phyloP scores from a whole-genome alignment of 2,797 vertebrate species.

The Scyliorhinus canicula region DNA sequence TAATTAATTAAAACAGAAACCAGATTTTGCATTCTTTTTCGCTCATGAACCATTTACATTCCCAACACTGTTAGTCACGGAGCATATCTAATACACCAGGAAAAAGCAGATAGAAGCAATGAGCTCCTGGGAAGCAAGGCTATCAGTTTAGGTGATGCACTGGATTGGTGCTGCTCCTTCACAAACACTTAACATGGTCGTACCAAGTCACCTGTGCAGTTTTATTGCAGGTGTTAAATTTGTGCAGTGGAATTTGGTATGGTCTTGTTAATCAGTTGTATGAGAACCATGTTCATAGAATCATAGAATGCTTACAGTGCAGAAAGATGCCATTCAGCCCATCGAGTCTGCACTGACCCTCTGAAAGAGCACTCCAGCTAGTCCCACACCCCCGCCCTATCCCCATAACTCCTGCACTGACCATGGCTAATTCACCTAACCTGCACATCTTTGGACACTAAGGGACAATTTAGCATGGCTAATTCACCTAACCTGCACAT shows the following conservation, averaged over 20 bases:
- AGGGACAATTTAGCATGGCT: no score
- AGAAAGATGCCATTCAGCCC: no score
- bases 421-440: no score
- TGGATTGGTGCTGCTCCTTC: neutral
- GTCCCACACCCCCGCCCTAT: no score
- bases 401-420: no score
- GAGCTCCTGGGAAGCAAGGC: neutral
- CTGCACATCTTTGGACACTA: no score
- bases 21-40: neutral
- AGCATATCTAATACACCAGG: neutral
- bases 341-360: no score
- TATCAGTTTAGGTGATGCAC: neutral
- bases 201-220: no score
- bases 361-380: no score
- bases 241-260: neutral
- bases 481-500: no score
- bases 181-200: neutral
- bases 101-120: neutral
- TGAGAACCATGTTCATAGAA: neutral
- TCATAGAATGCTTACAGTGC: no score
- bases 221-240: neutral
- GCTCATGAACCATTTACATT: neutral
- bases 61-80: slow-evolving; percentile 9
- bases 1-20: slow-evolving; percentile 22
- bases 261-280: neutral